phyloP scores from a whole-genome alignment of 2,113 vertebrate species.

The Jacana jacana region DNA sequence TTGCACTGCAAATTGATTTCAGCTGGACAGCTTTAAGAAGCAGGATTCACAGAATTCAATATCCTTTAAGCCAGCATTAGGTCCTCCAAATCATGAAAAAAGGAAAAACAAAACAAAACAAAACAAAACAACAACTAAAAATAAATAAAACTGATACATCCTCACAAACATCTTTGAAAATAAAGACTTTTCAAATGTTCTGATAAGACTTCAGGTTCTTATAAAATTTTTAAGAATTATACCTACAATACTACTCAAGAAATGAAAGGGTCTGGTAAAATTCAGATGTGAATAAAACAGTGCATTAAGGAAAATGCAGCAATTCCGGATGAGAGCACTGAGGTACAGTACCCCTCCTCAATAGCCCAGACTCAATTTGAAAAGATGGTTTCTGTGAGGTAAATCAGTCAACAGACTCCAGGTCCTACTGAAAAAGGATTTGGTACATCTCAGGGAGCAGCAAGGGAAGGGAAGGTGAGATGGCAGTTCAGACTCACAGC shows the following conservation, averaged over 20 bases:
- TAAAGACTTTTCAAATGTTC: neutral
- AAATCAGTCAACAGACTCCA: neutral
- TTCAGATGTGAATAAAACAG: neutral
- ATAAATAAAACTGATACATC: neutral
- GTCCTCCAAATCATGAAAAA: neutral
- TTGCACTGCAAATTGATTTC: neutral
- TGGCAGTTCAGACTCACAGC: neutral
- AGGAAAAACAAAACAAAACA: neutral
- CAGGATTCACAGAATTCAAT: too few relatives aligned
- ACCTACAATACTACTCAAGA: neutral
- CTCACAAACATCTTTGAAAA: neutral
- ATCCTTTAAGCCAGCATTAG: neutral
- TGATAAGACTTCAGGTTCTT: neutral
- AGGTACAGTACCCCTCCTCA: neutral
- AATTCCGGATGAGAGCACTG: neutral
- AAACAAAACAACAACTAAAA: neutral
- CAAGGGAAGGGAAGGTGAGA: neutral
- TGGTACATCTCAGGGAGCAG: neutral
- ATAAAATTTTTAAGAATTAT: neutral
- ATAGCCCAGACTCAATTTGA: neutral
- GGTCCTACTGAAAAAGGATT: neutral
- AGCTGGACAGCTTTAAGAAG: neutral
- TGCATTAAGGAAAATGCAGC: neutral
- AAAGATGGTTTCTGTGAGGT: neutral
- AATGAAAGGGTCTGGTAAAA: neutral